Base-by-base conservation (phyloP, 2,113 vertebrate genomes). In the Malurus elegans region DNA sequence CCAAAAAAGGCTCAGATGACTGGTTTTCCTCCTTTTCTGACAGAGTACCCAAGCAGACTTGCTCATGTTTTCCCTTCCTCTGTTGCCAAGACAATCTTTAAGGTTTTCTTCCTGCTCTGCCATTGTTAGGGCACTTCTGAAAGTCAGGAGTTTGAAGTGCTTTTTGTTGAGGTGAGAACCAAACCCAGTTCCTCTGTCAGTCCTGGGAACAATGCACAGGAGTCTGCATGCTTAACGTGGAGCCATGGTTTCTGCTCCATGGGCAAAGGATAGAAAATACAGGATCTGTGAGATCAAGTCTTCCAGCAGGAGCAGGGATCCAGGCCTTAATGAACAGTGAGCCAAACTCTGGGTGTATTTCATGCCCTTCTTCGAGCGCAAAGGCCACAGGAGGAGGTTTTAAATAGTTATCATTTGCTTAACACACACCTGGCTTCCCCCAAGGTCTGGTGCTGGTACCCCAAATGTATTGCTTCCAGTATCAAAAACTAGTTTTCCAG, bases 121-220 rank as follows among this genome's bases (percentile, higher is more conserved):
- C 47, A 38, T 42, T 85, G 64, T 29, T 76, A 36, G n/a, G 34
- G 70, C 19, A n/a, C 18, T 62, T 58, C 16, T 32, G 72, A 57
- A 92, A 53, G 24, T 25, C 4, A n/a, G 44, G 54, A 79, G 31
- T 38, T 73, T 42, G 31, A 81, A 81, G 10, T 4, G 1, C 21
- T 54, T 84, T 76, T 66, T 88, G n/a, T 7, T 90, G 38, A 58
- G 14, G 16, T 45, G 42, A 91, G 40, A 70, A 36, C 47, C 40
- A 50, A 73, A 60, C 23, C 18, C 0, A 0, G 5, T 61, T 89
- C 54, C 17, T 58, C 28, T 66, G 16, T 74, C 34, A 62, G 0
- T 54, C 26, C 23, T 72, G 29, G 23, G 48, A 67, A 34, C 25
- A 74, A 20, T 17, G 58, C 8, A 8, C 3, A 64, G 65, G 25